Evolutionary conservation across 2,888 invertebrate species (phyloP).

Genomic region (Agrotis ipsilon): DNA sequence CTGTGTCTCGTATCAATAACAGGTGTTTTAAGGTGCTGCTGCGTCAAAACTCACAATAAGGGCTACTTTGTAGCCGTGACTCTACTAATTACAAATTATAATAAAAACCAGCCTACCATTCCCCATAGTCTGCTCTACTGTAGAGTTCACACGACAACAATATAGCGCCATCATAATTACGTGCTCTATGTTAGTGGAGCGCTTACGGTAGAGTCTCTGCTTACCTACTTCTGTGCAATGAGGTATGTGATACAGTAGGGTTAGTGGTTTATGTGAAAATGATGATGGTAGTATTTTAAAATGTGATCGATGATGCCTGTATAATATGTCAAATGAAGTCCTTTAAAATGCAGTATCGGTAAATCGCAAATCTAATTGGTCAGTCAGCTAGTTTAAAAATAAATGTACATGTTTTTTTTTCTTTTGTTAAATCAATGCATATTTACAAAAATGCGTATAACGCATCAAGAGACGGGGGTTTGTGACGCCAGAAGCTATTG

Average conservation of each 20-base stretch:
- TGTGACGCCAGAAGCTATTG: no score
- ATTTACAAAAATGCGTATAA: no score
- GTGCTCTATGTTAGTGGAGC: conserved; percentile 57
- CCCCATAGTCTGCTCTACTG: conserved; percentile 17
- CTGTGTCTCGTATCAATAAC: no score
- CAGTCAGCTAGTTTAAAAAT: no score
- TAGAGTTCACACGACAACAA: conserved; percentile 61
- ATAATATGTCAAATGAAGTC: neutral
- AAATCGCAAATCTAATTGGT: no score
- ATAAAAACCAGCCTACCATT: neutral
- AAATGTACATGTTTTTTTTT: no score
- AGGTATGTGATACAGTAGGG: conserved; percentile 46
- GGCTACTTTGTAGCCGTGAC: neutral
- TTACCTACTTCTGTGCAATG: conserved; percentile 45
- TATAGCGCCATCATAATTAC: conserved; percentile 43
- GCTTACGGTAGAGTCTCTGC: conserved; percentile 44
- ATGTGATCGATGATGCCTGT: neutral
- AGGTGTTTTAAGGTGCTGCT: neutral
- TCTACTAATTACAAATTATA: neutral
- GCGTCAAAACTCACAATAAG: neutral
- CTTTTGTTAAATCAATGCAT: no score
- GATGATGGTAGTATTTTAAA: neutral
- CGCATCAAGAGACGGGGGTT: no score
- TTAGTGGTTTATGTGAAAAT: conserved; percentile 5
- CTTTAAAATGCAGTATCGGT: no score